Evolutionary conservation across 2,888 invertebrate genomes (phyloP).

Genomic region (Acanthopleura granulata): DNA sequence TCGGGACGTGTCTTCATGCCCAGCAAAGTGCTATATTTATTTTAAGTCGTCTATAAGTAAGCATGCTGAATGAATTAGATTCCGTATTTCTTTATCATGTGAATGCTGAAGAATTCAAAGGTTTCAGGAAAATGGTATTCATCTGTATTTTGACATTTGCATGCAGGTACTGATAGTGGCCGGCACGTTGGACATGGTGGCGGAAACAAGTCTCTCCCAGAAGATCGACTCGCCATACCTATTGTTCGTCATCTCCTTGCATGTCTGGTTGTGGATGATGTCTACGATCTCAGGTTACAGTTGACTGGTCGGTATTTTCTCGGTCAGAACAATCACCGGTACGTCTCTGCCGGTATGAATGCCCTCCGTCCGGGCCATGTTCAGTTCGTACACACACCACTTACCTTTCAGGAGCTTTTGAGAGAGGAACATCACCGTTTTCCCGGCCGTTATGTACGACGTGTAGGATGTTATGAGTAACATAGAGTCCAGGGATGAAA

Average conservation of each 20-base stretch:
- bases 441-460: conserved; percentile 33
- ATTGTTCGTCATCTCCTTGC: not conserved
- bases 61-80: no score
- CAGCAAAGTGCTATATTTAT: no score
- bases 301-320: conserved; percentile 21
- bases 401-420: conserved; percentile 28
- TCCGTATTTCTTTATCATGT: no score
- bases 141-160: no score
- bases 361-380: conserved; percentile 34
- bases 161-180: no score
- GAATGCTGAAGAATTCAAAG: no score
- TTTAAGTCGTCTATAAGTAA: no score
- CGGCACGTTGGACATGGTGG: no score
- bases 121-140: no score
- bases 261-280: conserved; percentile 18
- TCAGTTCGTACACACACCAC: conserved; percentile 39
- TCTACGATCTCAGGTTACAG: conserved; percentile 26
- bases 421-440: conserved; percentile 31
- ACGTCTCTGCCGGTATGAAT: conserved; percentile 26
- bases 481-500: no score
- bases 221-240: not conserved
- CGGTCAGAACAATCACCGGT: conserved; percentile 31
- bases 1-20: no score
- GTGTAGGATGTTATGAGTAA: conserved; percentile 34
- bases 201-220: not conserved